phyloP scores from a whole-genome alignment of 2,797 vertebrate species.

The Betta splendens region DNA sequence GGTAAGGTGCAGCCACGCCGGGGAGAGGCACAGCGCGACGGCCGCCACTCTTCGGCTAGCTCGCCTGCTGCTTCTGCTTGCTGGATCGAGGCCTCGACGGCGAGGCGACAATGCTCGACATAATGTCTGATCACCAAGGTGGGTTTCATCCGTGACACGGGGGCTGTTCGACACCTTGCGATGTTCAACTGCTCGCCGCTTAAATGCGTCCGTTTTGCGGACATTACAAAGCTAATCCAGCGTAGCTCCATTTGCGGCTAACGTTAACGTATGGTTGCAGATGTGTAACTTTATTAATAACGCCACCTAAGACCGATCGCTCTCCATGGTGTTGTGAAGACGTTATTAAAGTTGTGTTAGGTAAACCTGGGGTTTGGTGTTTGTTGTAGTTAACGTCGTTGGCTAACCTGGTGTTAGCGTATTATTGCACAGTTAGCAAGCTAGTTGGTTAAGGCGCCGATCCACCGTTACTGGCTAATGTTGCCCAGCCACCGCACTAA shows the following conservation, averaged over 20 bases:
- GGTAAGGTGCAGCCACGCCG: constrained; percentile 75
- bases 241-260: constrained; percentile 34
- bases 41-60: constrained; percentile 72
- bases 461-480: constrained; percentile 18
- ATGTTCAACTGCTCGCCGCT: background rate
- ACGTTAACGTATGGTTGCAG: constrained; percentile 52
- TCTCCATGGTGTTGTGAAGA: constrained; percentile 3
- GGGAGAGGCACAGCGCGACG: constrained; percentile 72
- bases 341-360: background rate
- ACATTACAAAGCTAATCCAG: constrained; percentile 21
- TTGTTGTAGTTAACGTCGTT: background rate
- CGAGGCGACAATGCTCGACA: constrained; percentile 87
- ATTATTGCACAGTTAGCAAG: constrained; percentile 28
- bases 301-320: background rate
- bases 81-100: constrained; percentile 73
- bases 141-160: constrained; percentile 18
- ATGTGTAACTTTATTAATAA: constrained; percentile 28
- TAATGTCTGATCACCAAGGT: constrained; percentile 90
- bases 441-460: constrained; percentile 53
- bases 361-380: background rate
- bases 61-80: constrained; percentile 65
- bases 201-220: constrained; percentile 21
- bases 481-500: background rate
- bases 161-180: fast-evolving
- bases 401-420: constrained; percentile 10